Evolutionary conservation across 2,888 invertebrate genomes (phyloP).

Genomic region (Oscheius sp.): DNA sequence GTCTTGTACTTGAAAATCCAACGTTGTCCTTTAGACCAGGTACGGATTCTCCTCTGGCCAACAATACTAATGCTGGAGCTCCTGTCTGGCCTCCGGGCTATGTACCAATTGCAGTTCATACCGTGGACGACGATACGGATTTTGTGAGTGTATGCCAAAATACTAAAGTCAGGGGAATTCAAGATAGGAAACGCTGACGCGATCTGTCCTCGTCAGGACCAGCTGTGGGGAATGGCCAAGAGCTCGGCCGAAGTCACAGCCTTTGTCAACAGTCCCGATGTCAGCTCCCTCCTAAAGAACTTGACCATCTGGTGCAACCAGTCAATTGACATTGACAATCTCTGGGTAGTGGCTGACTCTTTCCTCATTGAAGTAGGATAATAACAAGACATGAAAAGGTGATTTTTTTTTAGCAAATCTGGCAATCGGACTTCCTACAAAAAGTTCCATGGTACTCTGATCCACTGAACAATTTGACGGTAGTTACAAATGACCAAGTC

Average conservation of each 20-base stretch:
- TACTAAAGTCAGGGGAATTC: neutral
- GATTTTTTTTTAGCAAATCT: slow-evolving; percentile 43
- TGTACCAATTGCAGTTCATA: slow-evolving; percentile 85
- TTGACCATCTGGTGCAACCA: slow-evolving; percentile 41
- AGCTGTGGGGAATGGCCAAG: slow-evolving; percentile 54
- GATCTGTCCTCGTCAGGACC: slow-evolving; percentile 43
- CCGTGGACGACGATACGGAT: slow-evolving; percentile 81
- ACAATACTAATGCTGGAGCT: neutral
- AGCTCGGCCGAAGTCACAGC: slow-evolving; percentile 43
- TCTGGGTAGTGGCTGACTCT: slow-evolving; percentile 50
- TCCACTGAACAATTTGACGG: slow-evolving; percentile 41
- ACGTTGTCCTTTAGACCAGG: no score
- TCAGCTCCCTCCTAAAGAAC: slow-evolving; percentile 33
- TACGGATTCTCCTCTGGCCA: no score
- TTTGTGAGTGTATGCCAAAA: slow-evolving; percentile 65
- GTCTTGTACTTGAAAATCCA: no score
- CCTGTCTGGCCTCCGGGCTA: slow-evolving; percentile 66
- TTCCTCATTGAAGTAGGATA: slow-evolving; percentile 46
- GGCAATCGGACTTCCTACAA: slow-evolving; percentile 35
- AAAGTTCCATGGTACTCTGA: slow-evolving; percentile 49
- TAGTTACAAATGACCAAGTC: slow-evolving; percentile 47
- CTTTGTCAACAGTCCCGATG: slow-evolving; percentile 37
- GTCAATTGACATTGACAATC: slow-evolving; percentile 49
- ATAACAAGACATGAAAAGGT: neutral
- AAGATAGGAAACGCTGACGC: slow-evolving; percentile 54